phyloP scores from a whole-genome alignment of 2,113 vertebrate species.

The Bos indicus region DNA sequence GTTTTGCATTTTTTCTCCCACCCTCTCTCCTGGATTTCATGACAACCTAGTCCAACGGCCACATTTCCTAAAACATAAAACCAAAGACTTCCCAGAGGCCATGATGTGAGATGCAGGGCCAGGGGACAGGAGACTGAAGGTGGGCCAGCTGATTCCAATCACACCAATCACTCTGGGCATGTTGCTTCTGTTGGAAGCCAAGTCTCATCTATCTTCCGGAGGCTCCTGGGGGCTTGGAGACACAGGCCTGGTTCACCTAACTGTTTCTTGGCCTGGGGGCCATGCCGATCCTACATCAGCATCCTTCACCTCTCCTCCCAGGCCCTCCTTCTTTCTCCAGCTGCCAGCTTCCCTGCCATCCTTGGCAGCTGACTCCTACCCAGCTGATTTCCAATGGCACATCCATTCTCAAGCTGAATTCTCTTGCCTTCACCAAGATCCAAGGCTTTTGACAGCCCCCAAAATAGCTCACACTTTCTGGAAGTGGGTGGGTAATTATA shows the following conservation, averaged over 20 bases:
- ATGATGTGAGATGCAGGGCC: background rate
- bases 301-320: background rate
- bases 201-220: background rate
- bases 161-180: background rate
- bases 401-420: background rate
- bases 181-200: background rate
- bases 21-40: background rate
- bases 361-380: background rate
- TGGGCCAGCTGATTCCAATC: background rate
- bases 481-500: background rate
- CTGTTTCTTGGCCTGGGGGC: background rate
- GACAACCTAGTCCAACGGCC: background rate
- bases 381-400: background rate
- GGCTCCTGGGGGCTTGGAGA: background rate
- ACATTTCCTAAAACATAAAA: slow-evolving; percentile 1
- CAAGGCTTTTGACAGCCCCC: background rate
- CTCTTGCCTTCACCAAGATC: background rate
- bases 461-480: background rate
- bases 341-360: background rate
- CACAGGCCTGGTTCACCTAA: background rate
- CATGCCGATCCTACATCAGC: background rate
- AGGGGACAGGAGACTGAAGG: background rate
- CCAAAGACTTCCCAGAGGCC: background rate
- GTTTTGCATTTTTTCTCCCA: background rate
- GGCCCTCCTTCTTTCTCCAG: background rate